Base-by-base conservation (phyloP, 2,113 vertebrate genomes). In the Oreochromis niloticus region DNA sequence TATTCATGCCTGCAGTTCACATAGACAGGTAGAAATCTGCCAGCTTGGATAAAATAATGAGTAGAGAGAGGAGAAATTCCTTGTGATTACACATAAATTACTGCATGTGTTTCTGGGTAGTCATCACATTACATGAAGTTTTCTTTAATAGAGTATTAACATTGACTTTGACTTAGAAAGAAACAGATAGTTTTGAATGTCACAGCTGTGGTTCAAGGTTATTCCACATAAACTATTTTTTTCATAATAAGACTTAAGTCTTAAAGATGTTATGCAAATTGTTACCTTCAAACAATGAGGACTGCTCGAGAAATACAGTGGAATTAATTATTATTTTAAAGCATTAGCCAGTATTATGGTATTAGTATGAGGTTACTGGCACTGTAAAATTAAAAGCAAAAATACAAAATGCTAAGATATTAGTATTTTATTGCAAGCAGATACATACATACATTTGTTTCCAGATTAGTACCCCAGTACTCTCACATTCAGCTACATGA, bases 91-190 rank as follows among this genome's bases (percentile, higher is more conserved):
- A 66, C 19, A n/a, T 22, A 22, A 39, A 39, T 3, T n/a, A 39
- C 34, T n/a, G 19, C 61, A 8, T 66, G 61, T 66, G 6, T 66
- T 66, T 17, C 19, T 39, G 34, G 34, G 34, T 36, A 66, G 34
- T 66, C 19, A 8, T 66, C 34, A 22, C 61, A 66, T 39, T 66
- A 66, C 61, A 66, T 66, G 34, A 66, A 8, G 61, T 66, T 66
- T 39, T 39, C 61, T 66, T 39, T 22, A 66, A 0, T 39, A 39
- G 2, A 66, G 34, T 66, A 39, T 66, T 66, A 66, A 19, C 10
- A 39, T 13, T 19, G 6, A 39, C 61, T 66, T 22, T 66, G 34
- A 66, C 34, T 1, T 66, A 0, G 32, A 39, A 39, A 66, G 61
- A 66, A 66, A 39, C 32, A n/a, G 24, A 30, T 59, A 59, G 19